phyloP scores from a whole-genome alignment of 1,140 invertebrate species.

The Stegodyphus mimosarum region DNA sequence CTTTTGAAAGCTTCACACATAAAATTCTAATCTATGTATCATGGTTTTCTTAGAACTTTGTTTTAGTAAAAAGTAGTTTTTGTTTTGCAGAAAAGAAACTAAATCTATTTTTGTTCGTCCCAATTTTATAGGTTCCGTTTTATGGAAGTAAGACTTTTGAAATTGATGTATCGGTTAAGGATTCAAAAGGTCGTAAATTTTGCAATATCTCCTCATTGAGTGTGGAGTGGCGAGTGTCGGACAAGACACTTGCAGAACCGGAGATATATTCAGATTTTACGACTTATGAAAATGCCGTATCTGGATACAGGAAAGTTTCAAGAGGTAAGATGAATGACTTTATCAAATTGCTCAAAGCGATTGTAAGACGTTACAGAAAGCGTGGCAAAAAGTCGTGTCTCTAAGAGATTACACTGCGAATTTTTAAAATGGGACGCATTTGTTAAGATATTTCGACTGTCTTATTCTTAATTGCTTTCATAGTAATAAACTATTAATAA shows the following conservation, averaged over 20 bases:
- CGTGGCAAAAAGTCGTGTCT: too few relatives aligned
- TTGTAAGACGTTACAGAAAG: not conserved
- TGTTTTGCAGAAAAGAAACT: too few relatives aligned
- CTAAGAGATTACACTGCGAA: too few relatives aligned
- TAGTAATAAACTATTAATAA: too few relatives aligned
- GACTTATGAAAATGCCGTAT: conserved; percentile 28
- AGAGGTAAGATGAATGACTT: conserved; percentile 17
- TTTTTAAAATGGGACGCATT: too few relatives aligned
- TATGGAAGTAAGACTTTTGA: conserved; percentile 74
- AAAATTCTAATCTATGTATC: too few relatives aligned
- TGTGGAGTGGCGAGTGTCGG: conserved; percentile 76
- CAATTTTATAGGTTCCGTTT: conserved; percentile 71
- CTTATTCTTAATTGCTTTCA: too few relatives aligned
- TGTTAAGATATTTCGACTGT: too few relatives aligned
- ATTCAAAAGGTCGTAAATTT: conserved; percentile 77
- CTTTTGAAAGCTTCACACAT: too few relatives aligned
- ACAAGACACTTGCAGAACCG: conserved; percentile 62
- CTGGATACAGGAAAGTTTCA: conserved; percentile 35
- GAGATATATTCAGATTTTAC: conserved; percentile 13
- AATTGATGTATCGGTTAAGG: conserved; percentile 78
- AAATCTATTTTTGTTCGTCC: not conserved
- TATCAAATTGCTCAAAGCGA: not conserved
- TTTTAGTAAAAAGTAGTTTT: too few relatives aligned
- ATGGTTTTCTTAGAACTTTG: too few relatives aligned
- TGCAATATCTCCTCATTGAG: conserved; percentile 82